Conservation (phyloP, 2,113 vertebrate genomes). For the Trichomycterus rosablanca region DNA sequence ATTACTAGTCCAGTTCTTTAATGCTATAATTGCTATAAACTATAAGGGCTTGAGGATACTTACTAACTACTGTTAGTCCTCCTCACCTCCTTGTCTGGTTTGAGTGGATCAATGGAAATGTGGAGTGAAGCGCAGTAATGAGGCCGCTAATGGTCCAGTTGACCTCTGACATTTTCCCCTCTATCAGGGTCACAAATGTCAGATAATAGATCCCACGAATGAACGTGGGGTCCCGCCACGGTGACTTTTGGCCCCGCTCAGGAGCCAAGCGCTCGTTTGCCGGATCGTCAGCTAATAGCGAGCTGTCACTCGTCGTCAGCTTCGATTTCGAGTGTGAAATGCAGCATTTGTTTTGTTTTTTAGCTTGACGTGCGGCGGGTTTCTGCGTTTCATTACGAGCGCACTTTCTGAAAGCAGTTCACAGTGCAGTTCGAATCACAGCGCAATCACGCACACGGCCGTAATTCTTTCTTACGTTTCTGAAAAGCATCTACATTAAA, state of each 20-base stretch:
- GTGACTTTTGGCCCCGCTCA: constrained; percentile 59
- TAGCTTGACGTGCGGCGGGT: constrained; percentile 58
- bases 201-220: constrained; percentile 69
- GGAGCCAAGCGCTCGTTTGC: constrained; percentile 68
- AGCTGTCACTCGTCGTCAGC: constrained; percentile 70
- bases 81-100: background rate
- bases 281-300: constrained; percentile 58
- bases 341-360: constrained; percentile 61
- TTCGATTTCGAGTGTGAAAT: constrained; percentile 62
- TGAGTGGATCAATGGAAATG: constrained; percentile 47
- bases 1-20: too few species aligned
- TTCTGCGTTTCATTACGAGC: constrained; percentile 55
- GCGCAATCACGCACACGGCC: too few species aligned
- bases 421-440: constrained; percentile 28
- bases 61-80: background rate
- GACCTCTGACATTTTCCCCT: constrained; percentile 56
- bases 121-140: constrained; percentile 52
- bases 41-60: too few species aligned
- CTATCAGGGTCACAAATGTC: constrained; percentile 52
- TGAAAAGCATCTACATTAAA: too few species aligned
- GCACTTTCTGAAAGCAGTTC: constrained; percentile 57
- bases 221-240: constrained; percentile 58
- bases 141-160: constrained; percentile 60
- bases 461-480: too few species aligned
- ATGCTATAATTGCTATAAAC: too few species aligned